These are phyloP conservation scores for Oedothorax gibbosus DNA, from an alignment of 1,140 invertebrate genomes.

Conservation along the genomic window DNA sequence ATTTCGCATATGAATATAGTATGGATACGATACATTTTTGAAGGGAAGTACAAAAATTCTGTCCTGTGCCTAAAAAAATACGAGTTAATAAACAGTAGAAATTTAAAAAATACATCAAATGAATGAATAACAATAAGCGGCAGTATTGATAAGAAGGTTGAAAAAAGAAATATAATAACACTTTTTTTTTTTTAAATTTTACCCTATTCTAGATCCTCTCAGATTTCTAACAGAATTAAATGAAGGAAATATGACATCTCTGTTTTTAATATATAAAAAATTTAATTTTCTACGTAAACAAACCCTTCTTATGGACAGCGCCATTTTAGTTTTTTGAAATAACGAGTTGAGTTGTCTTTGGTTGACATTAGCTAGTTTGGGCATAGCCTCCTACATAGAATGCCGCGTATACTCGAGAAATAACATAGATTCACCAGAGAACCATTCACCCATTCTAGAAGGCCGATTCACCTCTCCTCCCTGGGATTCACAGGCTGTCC, in stretches of 20 bases:
- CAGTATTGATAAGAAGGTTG: too few species aligned
- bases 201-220: slow-evolving; percentile 14
- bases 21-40: background rate
- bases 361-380: too few species aligned
- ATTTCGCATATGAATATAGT: too few species aligned
- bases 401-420: too few species aligned
- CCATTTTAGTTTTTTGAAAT: background rate
- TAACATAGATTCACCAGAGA: too few species aligned
- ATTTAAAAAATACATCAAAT: background rate
- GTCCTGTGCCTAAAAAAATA: background rate
- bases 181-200: background rate
- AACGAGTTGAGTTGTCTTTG: background rate
- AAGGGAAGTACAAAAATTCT: background rate
- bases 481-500: too few species aligned
- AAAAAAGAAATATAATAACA: too few species aligned
- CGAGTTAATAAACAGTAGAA: background rate
- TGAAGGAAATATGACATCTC: background rate
- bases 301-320: slow-evolving; percentile 9
- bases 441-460: too few species aligned
- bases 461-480: too few species aligned
- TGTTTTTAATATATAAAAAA: slow-evolving; percentile 14
- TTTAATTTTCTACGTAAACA: slow-evolving; percentile 1
- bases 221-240: slow-evolving; percentile 1
- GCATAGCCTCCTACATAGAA: too few species aligned
- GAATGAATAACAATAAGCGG: background rate